A percentile compares a stretch with the other conserved stretches of the same genome.
These are phyloP conservation scores for Phocoena sinus DNA, from an alignment of 2,113 vertebrate species.

Conservation along the genomic window DNA sequence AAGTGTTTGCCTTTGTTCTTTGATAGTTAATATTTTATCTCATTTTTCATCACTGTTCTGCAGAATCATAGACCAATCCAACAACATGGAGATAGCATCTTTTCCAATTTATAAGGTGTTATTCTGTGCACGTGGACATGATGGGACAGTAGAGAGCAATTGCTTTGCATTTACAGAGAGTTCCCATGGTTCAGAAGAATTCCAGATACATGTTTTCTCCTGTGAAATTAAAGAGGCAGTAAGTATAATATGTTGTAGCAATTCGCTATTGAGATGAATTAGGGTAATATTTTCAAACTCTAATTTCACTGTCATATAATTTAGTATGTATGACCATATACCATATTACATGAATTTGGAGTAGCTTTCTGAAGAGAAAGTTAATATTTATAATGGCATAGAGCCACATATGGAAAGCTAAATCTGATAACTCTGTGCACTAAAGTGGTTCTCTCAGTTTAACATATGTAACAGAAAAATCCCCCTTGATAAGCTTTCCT, in stretches of 20 bases:
- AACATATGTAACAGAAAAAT: not conserved
- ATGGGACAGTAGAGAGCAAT: conserved; percentile 90
- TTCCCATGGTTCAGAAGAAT: conserved; percentile 94
- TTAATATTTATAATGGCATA: conserved; percentile 28
- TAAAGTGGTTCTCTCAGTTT: not conserved
- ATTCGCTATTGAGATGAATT: not conserved
- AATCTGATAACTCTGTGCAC: not conserved
- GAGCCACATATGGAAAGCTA: not conserved
- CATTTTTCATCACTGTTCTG: not conserved
- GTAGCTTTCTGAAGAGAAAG: conserved; percentile 8
- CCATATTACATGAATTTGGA: not conserved
- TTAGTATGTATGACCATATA: not conserved
- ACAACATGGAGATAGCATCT: conserved; percentile 89
- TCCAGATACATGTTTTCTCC: conserved; percentile 98
- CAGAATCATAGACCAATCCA: conserved; percentile 92
- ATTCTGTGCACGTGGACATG: conserved; percentile 94
- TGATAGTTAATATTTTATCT: conserved; percentile 28
- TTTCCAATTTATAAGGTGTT: conserved; percentile 98
- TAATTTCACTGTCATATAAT: not conserved
- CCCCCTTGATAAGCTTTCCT: not conserved
- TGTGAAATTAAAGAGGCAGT: conserved; percentile 99
- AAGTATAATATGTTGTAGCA: conserved; percentile 77
- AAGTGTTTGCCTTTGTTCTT: not conserved
- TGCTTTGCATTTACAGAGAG: conserved; percentile 98
- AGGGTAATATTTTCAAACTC: conserved; percentile 18